A percentile compares a stretch with the other conserved stretches of the same genome.
Evolutionary conservation across 2,797 vertebrate species (phyloP).

Genomic region (Catostomus latipinnis): DNA sequence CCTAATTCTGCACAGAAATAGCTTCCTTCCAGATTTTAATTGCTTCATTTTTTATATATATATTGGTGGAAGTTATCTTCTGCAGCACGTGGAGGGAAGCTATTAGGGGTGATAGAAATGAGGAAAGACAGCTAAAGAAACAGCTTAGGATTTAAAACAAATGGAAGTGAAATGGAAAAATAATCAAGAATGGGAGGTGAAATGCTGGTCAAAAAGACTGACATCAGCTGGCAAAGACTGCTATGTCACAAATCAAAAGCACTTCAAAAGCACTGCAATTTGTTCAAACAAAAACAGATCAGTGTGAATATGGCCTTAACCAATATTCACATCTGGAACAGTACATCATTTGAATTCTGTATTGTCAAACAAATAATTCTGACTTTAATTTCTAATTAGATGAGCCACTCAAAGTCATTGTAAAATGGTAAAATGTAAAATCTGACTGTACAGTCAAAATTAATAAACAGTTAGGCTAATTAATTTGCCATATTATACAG

Average conservation of each 20-base stretch:
- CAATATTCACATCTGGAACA: too few relatives aligned
- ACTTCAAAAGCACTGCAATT: too few relatives aligned
- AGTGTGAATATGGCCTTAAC: too few relatives aligned
- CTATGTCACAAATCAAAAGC: not conserved
- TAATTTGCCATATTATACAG: too few relatives aligned
- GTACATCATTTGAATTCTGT: too few relatives aligned
- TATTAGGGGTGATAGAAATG: conserved; percentile 59
- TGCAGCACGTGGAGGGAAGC: conserved; percentile 50
- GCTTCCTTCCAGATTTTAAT: conserved; percentile 66
- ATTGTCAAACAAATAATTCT: too few relatives aligned
- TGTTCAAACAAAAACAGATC: too few relatives aligned
- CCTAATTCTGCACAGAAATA: conserved; percentile 42
- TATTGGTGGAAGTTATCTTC: conserved; percentile 57
- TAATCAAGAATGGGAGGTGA: not conserved
- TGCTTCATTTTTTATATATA: conserved; percentile 64
- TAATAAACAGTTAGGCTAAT: too few relatives aligned
- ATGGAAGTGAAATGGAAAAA: conserved; percentile 14
- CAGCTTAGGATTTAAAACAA: conserved; percentile 34
- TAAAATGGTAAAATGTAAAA: too few relatives aligned
- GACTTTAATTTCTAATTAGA: too few relatives aligned
- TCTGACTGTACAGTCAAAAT: too few relatives aligned
- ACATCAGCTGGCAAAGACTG: conserved; percentile 6
- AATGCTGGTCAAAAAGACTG: conserved; percentile 16
- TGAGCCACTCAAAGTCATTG: too few relatives aligned
- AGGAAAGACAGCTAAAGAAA: conserved; percentile 32